Base-by-base conservation (phyloP, 2,113 vertebrate genomes). In the Peucedramus taeniatus region DNA sequence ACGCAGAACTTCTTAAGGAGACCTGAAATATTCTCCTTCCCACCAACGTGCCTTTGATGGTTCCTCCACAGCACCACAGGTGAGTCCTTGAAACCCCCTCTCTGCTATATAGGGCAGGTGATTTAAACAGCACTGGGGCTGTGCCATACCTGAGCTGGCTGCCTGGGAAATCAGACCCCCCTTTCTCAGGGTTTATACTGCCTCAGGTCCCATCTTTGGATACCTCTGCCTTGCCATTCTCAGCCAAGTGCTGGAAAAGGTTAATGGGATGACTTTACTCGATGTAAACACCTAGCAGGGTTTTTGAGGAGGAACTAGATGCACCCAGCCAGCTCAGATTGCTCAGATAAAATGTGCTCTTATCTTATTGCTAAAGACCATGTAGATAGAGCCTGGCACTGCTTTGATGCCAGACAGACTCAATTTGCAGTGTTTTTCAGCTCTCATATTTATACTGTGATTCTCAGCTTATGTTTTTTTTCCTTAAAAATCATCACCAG, bases 361-460 rank as follows among this genome's bases (percentile, higher is more conserved):
- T 94, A 90, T 88, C 94, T 90, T 83, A 54, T 42, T 3, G 7
- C 75, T 88, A 83, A 95, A 90, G 75, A 92, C 83, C 45, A 65
- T 4, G 37, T 33, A 92, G 92, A 88, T 63, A 91, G 39, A 92
- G 85, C 18, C 63, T 33, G 54, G 54, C 63, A 90, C n/a, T 65
- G 59, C 68, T 94, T 86, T 83, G 90, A 96, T 77, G 78, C 35
- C 75, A 89, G n/a, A n/a, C 64, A 92, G 81, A 79, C 64, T 72
- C 81, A 69, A 79, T 82, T 93, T 95, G 42, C 77, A 80, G 28
- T 44, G 21, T 51, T 84, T 84, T 75, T 33, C 61, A 85, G 63
- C 17, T 90, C 44, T 79, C 1, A 0, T 60, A 66, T 33, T 93
- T 88, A 63, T 61, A 45, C n/a, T 44, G 47, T 39, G 60, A 90